These are phyloP conservation scores for Antitype chi DNA, from an alignment of 2,888 invertebrate species.

Conservation along the genomic window DNA sequence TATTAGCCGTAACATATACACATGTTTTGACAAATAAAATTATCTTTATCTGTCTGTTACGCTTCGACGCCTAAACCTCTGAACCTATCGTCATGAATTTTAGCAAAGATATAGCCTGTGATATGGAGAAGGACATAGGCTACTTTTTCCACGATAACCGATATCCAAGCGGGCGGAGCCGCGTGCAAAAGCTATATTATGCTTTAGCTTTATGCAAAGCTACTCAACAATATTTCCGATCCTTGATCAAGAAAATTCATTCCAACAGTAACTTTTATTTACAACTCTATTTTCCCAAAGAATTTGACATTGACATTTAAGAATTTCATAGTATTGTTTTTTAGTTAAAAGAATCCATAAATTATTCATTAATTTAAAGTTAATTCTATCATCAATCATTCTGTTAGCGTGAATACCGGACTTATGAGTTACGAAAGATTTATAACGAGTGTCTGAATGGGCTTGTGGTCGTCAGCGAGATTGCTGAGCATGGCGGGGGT, in stretches of 20 bases:
- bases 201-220: too few species aligned
- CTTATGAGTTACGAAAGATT: constrained; percentile 8
- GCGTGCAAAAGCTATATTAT: too few species aligned
- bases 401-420: background rate
- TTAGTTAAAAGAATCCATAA: background rate
- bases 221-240: background rate
- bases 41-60: too few species aligned
- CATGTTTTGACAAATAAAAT: too few species aligned
- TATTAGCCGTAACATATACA: too few species aligned
- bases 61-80: too few species aligned
- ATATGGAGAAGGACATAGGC: too few species aligned
- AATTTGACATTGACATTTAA: constrained; percentile 32
- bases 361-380: constrained; percentile 6
- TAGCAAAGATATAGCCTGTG: too few species aligned
- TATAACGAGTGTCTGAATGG: background rate
- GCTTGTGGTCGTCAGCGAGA: background rate
- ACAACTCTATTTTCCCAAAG: background rate
- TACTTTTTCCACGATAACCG: too few species aligned
- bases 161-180: too few species aligned
- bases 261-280: background rate
- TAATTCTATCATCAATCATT: constrained; percentile 22
- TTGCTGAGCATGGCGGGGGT: background rate
- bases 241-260: background rate
- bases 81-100: too few species aligned
- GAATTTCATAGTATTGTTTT: background rate